Evolutionary conservation across 2,888 invertebrate species (phyloP).

Genomic region (Watsonalla cultraria): DNA sequence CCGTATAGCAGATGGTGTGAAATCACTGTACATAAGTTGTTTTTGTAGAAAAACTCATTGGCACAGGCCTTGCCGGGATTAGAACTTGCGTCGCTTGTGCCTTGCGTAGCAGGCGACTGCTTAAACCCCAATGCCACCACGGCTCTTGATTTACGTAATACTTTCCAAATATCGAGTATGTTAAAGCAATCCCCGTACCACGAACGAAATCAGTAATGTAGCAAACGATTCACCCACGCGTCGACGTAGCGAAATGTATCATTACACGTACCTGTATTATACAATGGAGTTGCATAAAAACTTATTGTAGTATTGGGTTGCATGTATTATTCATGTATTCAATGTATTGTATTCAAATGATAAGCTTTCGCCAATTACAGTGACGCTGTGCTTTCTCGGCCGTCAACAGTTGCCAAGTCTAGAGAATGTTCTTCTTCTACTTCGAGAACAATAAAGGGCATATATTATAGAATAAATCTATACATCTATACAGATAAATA

Average conservation of each 20-base stretch:
- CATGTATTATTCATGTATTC: slow-evolving; percentile 69
- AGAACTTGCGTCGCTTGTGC: no score
- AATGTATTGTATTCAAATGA: slow-evolving; percentile 73
- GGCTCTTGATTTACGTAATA: not conserved
- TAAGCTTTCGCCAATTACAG: slow-evolving; percentile 72
- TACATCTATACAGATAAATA: no score
- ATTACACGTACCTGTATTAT: slow-evolving; percentile 49
- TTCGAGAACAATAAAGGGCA: no score
- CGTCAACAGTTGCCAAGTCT: slow-evolving; percentile 4
- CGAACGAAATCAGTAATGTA: not conserved
- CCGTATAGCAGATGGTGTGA: no score
- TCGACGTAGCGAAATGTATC: slow-evolving; percentile 33
- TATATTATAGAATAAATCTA: no score
- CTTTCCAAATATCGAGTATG: not conserved
- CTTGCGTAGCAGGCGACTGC: no score
- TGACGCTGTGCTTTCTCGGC: slow-evolving; percentile 52
- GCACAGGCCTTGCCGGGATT: no score
- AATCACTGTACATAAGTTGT: no score
- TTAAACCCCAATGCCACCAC: no score
- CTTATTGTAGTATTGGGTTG: slow-evolving; percentile 27
- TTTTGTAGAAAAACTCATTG: no score
- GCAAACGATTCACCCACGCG: not conserved
- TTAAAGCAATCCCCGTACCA: slow-evolving; percentile 13
- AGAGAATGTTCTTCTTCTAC: no score
- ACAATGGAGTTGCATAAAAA: slow-evolving; percentile 58